phyloP scores from a whole-genome alignment of 1,140 invertebrate species.

The Cataglyphis hispanica region DNA sequence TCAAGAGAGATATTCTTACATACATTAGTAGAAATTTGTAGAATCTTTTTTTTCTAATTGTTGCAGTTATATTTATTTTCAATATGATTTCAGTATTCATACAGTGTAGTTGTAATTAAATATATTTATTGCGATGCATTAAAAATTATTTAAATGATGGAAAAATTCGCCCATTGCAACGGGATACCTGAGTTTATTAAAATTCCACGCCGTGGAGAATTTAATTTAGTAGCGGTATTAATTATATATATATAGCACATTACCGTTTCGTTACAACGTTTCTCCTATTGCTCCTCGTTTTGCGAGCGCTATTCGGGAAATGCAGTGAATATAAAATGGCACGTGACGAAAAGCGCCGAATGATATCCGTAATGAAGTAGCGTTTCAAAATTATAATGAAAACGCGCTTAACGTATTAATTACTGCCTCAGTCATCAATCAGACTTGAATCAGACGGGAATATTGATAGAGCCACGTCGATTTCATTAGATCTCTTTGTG shows the following conservation, averaged over 20 bases:
- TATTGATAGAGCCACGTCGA: not conserved
- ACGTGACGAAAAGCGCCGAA: not conserved
- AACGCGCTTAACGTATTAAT: slow-evolving; percentile 40
- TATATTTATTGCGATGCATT: not conserved
- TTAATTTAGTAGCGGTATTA: slow-evolving; percentile 59
- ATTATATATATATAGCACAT: slow-evolving; percentile 27
- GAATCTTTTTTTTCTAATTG: not conserved
- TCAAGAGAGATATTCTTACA: too few species aligned
- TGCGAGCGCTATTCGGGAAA: slow-evolving; percentile 14
- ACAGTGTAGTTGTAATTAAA: slow-evolving; percentile 27
- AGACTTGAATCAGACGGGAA: slow-evolving; percentile 6
- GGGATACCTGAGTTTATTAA: slow-evolving; percentile 36
- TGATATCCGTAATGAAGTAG: slow-evolving; percentile 31
- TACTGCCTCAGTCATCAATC: not conserved
- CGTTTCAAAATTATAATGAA: slow-evolving; percentile 31
- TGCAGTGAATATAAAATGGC: slow-evolving; percentile 42
- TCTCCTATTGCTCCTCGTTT: not conserved
- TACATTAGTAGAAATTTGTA: not conserved
- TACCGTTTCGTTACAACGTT: slow-evolving; percentile 35
- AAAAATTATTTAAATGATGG: slow-evolving; percentile 22
- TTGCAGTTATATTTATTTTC: not conserved
- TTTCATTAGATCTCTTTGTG: not conserved
- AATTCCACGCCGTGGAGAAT: slow-evolving; percentile 31
- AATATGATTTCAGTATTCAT: not conserved
- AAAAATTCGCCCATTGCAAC: slow-evolving; percentile 21